Evolutionary conservation across 2,888 invertebrate genomes (phyloP), one percentile per base, ranked within the genome.

Genomic region (Hypercompe scribonia): DNA sequence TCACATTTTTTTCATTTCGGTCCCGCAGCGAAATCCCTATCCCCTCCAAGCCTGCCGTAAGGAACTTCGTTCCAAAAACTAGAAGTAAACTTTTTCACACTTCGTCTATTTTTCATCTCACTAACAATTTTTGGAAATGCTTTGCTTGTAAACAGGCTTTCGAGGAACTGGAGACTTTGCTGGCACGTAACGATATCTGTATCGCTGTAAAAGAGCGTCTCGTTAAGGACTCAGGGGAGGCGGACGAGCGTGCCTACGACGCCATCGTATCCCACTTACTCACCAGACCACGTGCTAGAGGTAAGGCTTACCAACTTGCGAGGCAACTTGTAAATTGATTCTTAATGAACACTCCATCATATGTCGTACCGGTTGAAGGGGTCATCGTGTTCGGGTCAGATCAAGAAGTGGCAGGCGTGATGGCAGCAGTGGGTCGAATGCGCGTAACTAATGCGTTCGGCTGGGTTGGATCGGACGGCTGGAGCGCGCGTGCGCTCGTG

Each of bases 401-500:
- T 94, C 99, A 99, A 94, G 99, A 99, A 95, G 99, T 99, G 66
- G 98, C 99, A 0, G 98, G 98, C 70, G 97, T 99, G 84, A 99
- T 99, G 99, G 96, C 97, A 81, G 99, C 99, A 0, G 98, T 98
- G 31, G 96, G 97, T 71, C 96, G 99, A 50, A 96, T 97, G 84
- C 98, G 98, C 89, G 98, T 98, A 58, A 98, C 98, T 0, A 98
- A 97, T 63, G 96, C 97, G 70, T 99, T 99, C 93, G 97, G 98
- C 67, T 99, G 99, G 99, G 99, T 99, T 71, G 99, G 99, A 4
- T 98, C 98, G 50, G 99, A 99, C 91, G 99, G 99, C 3, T 99
- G 99, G 99, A 98, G 98, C 87, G 99, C 98, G 33, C 96, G 99
- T 71, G 97, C 97, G 77, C 96, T 98, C 72, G 98, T 98, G 39